These are phyloP conservation scores for Nettapus auritus DNA, from an alignment of 2,113 vertebrate genomes.

Conservation along the genomic window DNA sequence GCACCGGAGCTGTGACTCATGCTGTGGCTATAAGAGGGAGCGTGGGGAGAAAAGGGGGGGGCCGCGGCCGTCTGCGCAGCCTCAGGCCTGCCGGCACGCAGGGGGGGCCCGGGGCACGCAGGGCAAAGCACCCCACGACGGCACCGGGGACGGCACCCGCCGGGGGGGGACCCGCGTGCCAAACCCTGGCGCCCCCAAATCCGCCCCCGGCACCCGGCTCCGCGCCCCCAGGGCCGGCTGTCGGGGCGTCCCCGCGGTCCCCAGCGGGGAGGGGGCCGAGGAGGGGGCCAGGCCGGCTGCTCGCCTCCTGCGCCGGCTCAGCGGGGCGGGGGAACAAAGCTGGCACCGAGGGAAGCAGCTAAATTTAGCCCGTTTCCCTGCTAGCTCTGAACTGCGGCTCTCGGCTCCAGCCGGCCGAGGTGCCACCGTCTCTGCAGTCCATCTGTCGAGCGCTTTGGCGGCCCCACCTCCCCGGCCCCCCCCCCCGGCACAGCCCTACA, in stretches of 20 bases:
- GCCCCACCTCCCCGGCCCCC: background rate
- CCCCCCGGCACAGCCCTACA: background rate
- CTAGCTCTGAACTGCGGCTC: conserved; percentile 59
- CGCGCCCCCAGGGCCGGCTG: background rate
- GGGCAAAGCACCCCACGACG: background rate
- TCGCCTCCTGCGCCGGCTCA: conserved; percentile 24
- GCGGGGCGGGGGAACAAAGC: conserved; percentile 66
- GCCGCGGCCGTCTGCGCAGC: background rate
- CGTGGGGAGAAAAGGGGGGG: background rate
- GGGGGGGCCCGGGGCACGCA: background rate
- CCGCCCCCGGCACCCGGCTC: background rate
- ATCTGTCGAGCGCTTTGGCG: conserved; percentile 51
- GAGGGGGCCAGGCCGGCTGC: conserved; percentile 9
- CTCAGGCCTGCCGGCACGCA: background rate
- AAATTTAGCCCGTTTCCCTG: conserved; percentile 70
- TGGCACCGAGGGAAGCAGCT: conserved; percentile 67
- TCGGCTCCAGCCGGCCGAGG: conserved; percentile 64
- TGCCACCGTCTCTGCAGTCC: conserved; percentile 51
- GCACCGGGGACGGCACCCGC: background rate
- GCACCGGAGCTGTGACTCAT: conserved; percentile 32
- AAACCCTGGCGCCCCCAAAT: background rate
- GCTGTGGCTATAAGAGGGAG: conserved; percentile 43
- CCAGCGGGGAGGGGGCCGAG: background rate
- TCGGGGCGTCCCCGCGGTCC: background rate
- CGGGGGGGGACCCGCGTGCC: rapidly evolving